Percentiles rank a stretch among this genome's conserved stretches.
Conservation (phyloP, 2,888 invertebrate species). For the Cephus pygmeus region DNA sequence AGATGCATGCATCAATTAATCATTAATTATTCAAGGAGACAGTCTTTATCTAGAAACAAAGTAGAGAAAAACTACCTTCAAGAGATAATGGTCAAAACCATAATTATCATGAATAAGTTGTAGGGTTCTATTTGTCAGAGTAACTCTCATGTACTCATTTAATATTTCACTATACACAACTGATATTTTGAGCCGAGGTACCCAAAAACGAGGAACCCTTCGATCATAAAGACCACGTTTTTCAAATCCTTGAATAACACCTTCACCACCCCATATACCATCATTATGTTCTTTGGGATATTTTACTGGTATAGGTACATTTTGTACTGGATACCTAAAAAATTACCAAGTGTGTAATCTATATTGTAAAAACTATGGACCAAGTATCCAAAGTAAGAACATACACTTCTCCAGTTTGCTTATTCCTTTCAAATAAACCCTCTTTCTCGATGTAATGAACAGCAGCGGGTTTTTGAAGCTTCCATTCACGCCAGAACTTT, state of each 20-base stretch:
- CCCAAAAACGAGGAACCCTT: slow-evolving; percentile 88
- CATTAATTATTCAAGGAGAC: too few relatives aligned
- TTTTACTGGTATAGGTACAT: slow-evolving; percentile 79
- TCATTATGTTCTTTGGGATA: slow-evolving; percentile 83
- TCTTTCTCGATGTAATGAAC: slow-evolving; percentile 80
- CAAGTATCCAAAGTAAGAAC: slow-evolving; percentile 31
- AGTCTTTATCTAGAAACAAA: too few relatives aligned
- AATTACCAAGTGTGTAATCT: not conserved
- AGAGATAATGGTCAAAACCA: slow-evolving; percentile 95
- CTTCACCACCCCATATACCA: slow-evolving; percentile 98
- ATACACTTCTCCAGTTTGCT: slow-evolving; percentile 79
- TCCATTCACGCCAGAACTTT: slow-evolving; percentile 90
- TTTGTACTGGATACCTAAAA: slow-evolving; percentile 75
- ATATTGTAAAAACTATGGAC: slow-evolving; percentile 11
- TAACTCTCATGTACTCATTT: slow-evolving; percentile 83
- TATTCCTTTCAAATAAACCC: slow-evolving; percentile 77
- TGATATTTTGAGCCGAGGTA: slow-evolving; percentile 81
- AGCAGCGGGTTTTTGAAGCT: slow-evolving; percentile 71
- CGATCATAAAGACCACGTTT: slow-evolving; percentile 63
- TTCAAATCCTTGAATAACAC: slow-evolving; percentile 78
- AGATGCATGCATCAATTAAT: slow-evolving; percentile 12
- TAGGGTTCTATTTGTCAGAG: slow-evolving; percentile 86
- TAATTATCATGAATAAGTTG: slow-evolving; percentile 87
- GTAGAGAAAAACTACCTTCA: slow-evolving; percentile 72
- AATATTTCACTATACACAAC: slow-evolving; percentile 92